Conservation (phyloP, 1,140 invertebrate genomes). For the Drosophila funebris region DNA sequence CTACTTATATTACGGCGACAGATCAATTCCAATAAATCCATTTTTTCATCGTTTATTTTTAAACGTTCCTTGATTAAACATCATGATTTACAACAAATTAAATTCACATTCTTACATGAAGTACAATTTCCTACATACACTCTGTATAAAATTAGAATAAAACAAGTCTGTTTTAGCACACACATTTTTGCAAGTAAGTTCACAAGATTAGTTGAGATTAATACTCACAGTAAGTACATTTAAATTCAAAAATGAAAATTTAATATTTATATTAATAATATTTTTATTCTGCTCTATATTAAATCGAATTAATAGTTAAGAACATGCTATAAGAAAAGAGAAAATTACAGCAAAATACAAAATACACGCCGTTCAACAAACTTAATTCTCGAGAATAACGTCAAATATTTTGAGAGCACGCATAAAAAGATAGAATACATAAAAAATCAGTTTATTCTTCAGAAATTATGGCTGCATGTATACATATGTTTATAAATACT, state of each 20-base stretch:
- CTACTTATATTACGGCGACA: no score
- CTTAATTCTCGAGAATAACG: conserved; percentile 35
- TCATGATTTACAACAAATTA: no score
- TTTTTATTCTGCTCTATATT: neutral
- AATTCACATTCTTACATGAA: no score
- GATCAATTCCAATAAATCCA: no score
- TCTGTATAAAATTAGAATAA: no score
- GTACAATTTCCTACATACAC: no score
- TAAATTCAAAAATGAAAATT: neutral
- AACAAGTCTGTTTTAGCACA: neutral
- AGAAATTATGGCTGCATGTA: conserved; percentile 49
- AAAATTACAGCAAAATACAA: neutral
- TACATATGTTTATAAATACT: conserved; percentile 12
- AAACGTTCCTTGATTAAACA: no score
- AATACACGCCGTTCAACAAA: conserved; percentile 26
- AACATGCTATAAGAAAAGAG: neutral
- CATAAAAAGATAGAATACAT: conserved; percentile 48
- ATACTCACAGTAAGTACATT: neutral
- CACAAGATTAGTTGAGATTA: neutral
- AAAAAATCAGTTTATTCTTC: conserved; percentile 41
- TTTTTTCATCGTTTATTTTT: no score
- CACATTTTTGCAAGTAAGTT: neutral
- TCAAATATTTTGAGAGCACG: conserved; percentile 43
- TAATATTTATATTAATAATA: no score
- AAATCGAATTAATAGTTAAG: neutral